These are phyloP conservation scores for Chironomus tepperi DNA, from an alignment of 1,140 invertebrate genomes.

Conservation along the genomic window DNA sequence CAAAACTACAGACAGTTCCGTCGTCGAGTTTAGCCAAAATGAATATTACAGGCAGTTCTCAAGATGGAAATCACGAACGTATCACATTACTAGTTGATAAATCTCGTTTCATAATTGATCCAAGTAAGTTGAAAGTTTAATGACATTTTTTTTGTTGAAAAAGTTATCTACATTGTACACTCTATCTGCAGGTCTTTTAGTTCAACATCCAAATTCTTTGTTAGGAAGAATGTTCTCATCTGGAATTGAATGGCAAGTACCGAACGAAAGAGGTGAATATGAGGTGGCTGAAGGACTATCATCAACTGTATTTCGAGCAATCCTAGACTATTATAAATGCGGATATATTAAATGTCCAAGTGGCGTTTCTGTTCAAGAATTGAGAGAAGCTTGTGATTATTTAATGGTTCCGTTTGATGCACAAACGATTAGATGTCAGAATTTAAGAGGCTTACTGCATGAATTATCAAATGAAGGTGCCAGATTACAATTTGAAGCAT, in stretches of 20 bases:
- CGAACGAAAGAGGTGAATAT: conserved; percentile 94
- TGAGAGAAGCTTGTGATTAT: conserved; percentile 98
- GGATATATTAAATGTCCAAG: conserved; percentile 79
- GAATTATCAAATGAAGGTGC: conserved; percentile 99
- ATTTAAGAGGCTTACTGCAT: conserved; percentile 87
- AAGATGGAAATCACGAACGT: conserved; percentile 42
- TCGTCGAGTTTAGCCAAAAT: background rate
- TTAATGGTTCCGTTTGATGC: conserved; percentile 96
- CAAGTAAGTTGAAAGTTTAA: conserved; percentile 75
- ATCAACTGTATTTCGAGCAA: conserved; percentile 87
- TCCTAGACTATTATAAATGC: conserved; percentile 92
- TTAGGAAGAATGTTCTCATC: conserved; percentile 95
- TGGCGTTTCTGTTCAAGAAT: conserved; percentile 80
- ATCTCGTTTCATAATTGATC: conserved; percentile 85
- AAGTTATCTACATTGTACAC: background rate
- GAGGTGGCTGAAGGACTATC: conserved; percentile 98
- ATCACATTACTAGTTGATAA: conserved; percentile 91
- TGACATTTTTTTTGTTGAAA: conserved; percentile 40
- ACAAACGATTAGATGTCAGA: conserved; percentile 89
- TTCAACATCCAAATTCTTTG: conserved; percentile 68
- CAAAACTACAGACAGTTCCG: background rate
- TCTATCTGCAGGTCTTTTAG: conserved; percentile 42
- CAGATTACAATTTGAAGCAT: conserved; percentile 90
- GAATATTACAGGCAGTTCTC: background rate
- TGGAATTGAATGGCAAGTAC: conserved; percentile 83